Evolutionary conservation across 64 coral and sea anemone genomes (phyloP), one percentile per base, ranked within the genome.

Genomic region (Pocillopora damicornis): DNA sequence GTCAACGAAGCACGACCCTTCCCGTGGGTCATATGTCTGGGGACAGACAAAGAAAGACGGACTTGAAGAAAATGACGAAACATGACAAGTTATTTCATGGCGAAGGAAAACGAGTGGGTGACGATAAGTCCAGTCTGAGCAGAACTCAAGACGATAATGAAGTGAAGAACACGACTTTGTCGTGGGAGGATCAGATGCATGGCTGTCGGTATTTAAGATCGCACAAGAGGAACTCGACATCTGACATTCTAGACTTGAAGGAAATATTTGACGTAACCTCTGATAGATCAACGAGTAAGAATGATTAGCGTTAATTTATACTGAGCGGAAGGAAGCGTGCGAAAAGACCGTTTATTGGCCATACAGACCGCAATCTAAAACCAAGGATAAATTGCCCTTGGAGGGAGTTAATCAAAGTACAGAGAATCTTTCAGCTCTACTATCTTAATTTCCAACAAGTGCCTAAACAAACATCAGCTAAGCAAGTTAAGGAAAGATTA

Each of bases 1-100:
- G 81, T 22, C 81, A 84, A 58, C 81, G 81, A 72, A 84, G 81
- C 12, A 71, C 81, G 64, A 71, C 63, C 20, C 63, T 84, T 69
- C 81, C 81, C 1, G 37, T 37, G 20, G 63, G 63, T 22, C 81
- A 84, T 20, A 72, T 84, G 64, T 63, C 81, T 57, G 81, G 81
- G 36, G 81, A 84, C 10, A 84, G 81, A 38, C 81, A 71, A 25
- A 71, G 81, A 57, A 71, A 84, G 36, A 84, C 12, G 37, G 81
- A 84, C 68, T 84, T 84, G 68, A 84, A 71, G 64, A 84, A 65
- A 84, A 71, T 25, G 57, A 0, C 35, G 37, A 84, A 72, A 65
- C 81, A 84, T 26, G 81, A 84, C n/a, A 84, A 84, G 65, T 45
- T 42, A 13, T 71, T 36, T 38, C 64, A 71, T 23, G 9, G 38